A percentile compares a stretch with the other conserved stretches of the same genome.
Conservation (phyloP, 2,888 invertebrate species). For the Trachelus troglodyta region DNA sequence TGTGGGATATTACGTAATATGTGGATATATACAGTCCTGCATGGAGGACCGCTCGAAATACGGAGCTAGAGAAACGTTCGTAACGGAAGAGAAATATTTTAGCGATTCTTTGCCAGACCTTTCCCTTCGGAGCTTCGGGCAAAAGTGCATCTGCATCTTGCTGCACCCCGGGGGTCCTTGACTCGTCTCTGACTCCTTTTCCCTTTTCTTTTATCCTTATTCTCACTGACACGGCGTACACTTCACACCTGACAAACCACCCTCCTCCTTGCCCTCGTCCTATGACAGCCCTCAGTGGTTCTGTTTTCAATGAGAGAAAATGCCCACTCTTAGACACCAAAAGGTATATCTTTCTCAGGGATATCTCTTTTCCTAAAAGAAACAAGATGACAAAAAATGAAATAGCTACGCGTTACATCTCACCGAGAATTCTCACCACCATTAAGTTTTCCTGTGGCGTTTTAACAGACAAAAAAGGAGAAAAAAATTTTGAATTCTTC, state of each 20-base stretch:
- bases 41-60: background rate
- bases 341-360: background rate
- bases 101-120: background rate
- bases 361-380: background rate
- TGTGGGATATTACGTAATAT: background rate
- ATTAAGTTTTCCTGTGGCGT: background rate
- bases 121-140: background rate
- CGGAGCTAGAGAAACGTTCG: background rate
- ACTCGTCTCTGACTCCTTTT: background rate
- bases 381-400: background rate
- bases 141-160: conserved; percentile 7
- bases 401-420: background rate
- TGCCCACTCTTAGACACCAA: background rate
- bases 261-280: background rate
- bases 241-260: conserved; percentile 5
- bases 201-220: background rate
- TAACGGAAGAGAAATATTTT: background rate
- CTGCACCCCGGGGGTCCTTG: background rate
- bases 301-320: background rate
- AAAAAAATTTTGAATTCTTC: background rate
- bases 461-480: background rate
- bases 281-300: background rate
- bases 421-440: background rate
- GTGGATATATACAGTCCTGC: background rate
- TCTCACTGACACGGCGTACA: background rate